phyloP scores from a whole-genome alignment of 2,113 vertebrate species.

The Sterrhoptilus dennistouni region DNA sequence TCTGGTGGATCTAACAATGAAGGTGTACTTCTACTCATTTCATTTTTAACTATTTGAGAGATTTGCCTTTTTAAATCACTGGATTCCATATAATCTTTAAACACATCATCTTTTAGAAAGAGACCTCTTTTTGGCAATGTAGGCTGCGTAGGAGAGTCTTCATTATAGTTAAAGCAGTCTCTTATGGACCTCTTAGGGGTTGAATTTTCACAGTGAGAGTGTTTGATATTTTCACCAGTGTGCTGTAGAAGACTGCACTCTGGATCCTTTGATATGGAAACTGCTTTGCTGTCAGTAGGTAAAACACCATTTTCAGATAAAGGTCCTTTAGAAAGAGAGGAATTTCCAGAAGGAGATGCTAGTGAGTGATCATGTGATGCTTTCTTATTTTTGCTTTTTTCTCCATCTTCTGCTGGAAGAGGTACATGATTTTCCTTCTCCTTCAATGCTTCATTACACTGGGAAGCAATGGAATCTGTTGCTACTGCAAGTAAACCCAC shows the following conservation, averaged over 20 bases:
- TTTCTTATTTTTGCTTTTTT: conserved; percentile 12
- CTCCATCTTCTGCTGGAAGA: conserved; percentile 33
- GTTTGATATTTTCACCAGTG: conserved; percentile 45
- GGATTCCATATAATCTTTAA: conserved; percentile 56
- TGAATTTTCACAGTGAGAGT: conserved; percentile 72
- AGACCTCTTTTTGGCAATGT: conserved; percentile 86
- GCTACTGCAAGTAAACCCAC: conserved; percentile 83
- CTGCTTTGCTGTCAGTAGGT: neutral
- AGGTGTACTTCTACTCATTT: conserved; percentile 86
- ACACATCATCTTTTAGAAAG: conserved; percentile 76
- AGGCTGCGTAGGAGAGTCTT: conserved; percentile 86
- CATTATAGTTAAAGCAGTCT: conserved; percentile 81
- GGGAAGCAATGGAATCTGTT: conserved; percentile 67
- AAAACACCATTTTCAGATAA: conserved; percentile 14
- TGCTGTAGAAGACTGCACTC: conserved; percentile 54
- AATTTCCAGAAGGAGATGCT: neutral
- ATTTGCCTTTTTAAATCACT: conserved; percentile 51
- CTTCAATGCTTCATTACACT: conserved; percentile 48
- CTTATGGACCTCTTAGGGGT: conserved; percentile 84
- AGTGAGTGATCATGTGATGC: neutral
- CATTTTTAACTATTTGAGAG: conserved; percentile 77
- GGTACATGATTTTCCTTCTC: conserved; percentile 46
- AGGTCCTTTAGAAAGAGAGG: conserved; percentile 13
- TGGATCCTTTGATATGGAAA: neutral
- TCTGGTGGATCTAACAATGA: conserved; percentile 85